Conservation (phyloP, 2,113 vertebrate genomes). For the Edolisoma coerulescens region DNA sequence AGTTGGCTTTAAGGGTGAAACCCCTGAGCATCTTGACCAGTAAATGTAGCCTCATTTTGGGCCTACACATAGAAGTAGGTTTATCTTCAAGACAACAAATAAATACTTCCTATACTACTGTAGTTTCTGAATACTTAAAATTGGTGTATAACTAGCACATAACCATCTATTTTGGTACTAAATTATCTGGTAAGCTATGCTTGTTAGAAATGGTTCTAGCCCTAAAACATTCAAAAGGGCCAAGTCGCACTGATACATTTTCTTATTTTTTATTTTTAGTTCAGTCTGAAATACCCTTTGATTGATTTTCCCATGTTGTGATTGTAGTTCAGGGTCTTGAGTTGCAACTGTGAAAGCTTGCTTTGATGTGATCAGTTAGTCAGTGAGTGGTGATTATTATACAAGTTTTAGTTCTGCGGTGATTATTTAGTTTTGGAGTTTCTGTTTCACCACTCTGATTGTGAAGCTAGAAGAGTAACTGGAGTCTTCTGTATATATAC, state of each 20-base stretch:
- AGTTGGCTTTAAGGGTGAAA: neutral
- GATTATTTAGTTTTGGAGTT: neutral
- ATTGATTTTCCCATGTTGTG: neutral
- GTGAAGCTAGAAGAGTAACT: neutral
- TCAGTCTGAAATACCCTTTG: neutral
- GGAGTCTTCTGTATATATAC: neutral
- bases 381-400: neutral
- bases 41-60: neutral
- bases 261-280: neutral
- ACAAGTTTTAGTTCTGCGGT: neutral
- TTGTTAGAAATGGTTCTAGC: neutral
- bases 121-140: neutral
- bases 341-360: neutral
- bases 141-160: neutral
- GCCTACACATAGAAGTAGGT: neutral
- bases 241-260: neutral
- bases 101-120: neutral
- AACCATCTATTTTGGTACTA: neutral
- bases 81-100: neutral
- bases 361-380: neutral
- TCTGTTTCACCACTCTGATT: neutral
- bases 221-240: neutral
- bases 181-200: neutral
- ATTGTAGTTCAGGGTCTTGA: neutral
- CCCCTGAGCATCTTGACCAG: neutral